Evolutionary conservation across 2,888 invertebrate species (phyloP).

Genomic region (Sceliomorpha sp.): DNA sequence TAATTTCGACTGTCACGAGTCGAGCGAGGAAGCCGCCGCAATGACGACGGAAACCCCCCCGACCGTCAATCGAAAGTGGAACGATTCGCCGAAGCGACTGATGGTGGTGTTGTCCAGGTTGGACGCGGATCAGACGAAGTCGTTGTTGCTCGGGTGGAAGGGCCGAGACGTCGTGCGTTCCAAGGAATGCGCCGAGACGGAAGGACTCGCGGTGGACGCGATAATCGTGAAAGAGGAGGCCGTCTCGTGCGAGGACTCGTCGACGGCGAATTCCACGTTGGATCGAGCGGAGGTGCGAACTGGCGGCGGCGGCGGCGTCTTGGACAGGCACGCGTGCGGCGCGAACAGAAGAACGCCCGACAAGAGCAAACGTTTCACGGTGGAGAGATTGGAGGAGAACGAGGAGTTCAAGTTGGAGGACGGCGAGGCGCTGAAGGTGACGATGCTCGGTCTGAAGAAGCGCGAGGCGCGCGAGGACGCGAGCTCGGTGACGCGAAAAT

Average conservation of each 20-base stretch:
- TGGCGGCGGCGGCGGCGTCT: not conserved
- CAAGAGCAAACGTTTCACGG: constrained; percentile 58
- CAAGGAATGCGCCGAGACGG: too few relatives aligned
- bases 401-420: constrained; percentile 47
- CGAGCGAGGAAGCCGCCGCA: too few relatives aligned
- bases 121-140: constrained; percentile 35
- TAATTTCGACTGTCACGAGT: too few relatives aligned
- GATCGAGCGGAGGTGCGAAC: not conserved
- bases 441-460: constrained; percentile 37
- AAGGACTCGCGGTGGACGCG: not conserved
- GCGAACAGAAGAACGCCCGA: constrained; percentile 5
- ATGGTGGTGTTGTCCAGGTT: constrained; percentile 66
- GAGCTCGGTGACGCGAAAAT: constrained; percentile 13
- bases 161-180: too few relatives aligned
- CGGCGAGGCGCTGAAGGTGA: constrained; percentile 26
- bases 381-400: constrained; percentile 59
- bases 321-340: constrained; percentile 2
- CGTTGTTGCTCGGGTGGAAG: constrained; percentile 5
- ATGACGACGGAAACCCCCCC: too few relatives aligned
- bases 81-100: constrained; percentile 40
- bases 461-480: constrained; percentile 48
- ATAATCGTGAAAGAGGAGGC: not conserved
- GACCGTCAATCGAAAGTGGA: too few relatives aligned
- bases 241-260: not conserved
- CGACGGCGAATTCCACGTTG: not conserved